Percentiles rank a stretch among this genome's conserved stretches.
Evolutionary conservation across 2,888 invertebrate species (phyloP).

Genomic region (Ferdinandea cuprea): DNA sequence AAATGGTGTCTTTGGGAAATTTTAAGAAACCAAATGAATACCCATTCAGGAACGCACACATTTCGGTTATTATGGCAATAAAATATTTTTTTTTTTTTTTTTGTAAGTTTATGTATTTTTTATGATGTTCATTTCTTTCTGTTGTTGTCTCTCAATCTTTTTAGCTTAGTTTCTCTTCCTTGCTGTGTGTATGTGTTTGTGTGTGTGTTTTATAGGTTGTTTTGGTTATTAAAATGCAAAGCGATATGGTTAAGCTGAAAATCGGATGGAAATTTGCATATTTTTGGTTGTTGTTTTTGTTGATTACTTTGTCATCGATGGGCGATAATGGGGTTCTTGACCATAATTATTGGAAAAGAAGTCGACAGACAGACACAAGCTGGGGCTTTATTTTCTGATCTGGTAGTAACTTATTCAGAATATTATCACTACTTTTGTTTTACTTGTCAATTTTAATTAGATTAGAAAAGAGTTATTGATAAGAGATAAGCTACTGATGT

Average conservation of each 20-base stretch:
- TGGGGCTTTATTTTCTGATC: conserved; percentile 16
- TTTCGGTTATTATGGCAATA: conserved; percentile 70
- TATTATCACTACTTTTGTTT: conserved; percentile 24
- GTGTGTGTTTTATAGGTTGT: conserved; percentile 53
- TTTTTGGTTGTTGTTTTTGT: conserved; percentile 35
- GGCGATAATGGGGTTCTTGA: conserved; percentile 70
- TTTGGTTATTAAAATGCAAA: conserved; percentile 73
- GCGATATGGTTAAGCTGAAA: conserved; percentile 61
- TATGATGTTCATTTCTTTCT: not conserved
- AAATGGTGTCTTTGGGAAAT: conserved; percentile 56
- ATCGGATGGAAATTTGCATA: conserved; percentile 71
- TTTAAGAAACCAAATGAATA: conserved; percentile 31
- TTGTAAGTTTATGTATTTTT: conserved; percentile 41
- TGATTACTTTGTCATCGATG: conserved; percentile 71
- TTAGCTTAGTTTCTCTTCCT: conserved; percentile 54
- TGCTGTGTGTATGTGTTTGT: conserved; percentile 28
- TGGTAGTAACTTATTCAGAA: conserved; percentile 37
- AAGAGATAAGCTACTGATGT: conserved; percentile 52
- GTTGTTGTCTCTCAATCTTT: not conserved
- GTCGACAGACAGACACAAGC: conserved; percentile 2
- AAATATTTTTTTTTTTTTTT: conserved; percentile 60
- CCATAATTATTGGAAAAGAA: conserved; percentile 58
- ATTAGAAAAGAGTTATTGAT: conserved; percentile 39
- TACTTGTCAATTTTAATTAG: conserved; percentile 33
- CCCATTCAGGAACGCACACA: conserved; percentile 50